phyloP scores from a whole-genome alignment of 1,140 invertebrate species.

The Bathynomus jamesi region DNA sequence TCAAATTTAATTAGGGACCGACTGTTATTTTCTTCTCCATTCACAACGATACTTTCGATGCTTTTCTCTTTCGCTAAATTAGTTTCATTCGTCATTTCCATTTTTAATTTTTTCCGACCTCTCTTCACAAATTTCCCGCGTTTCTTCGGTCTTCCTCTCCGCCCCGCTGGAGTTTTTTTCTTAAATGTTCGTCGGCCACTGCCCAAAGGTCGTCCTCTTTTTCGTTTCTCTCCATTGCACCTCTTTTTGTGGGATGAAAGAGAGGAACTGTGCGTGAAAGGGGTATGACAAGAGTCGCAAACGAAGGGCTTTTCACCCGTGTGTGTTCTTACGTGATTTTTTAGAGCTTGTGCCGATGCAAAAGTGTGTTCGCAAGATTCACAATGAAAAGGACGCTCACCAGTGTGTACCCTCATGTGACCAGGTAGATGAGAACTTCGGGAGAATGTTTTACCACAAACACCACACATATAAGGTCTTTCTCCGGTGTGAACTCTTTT shows the following conservation, averaged over 20 bases:
- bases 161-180: conserved; percentile 4
- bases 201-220: conserved; percentile 11
- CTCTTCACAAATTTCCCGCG: background rate
- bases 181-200: conserved; percentile 4
- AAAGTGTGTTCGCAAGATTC: conserved; percentile 5
- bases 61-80: background rate
- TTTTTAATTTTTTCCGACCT: conserved; percentile 11
- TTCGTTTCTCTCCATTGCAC: conserved; percentile 16
- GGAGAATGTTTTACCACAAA: conserved; percentile 12
- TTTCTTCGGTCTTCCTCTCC: conserved; percentile 10
- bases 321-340: conserved; percentile 13
- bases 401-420: conserved; percentile 13
- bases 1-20: background rate
- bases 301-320: conserved; percentile 12
- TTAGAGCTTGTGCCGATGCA: conserved; percentile 9
- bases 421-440: conserved; percentile 14
- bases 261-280: conserved; percentile 14
- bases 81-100: too few relatives aligned
- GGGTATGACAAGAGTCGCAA: conserved; percentile 2
- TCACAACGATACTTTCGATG: background rate
- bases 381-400: conserved; percentile 13
- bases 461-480: conserved; percentile 16
- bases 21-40: background rate
- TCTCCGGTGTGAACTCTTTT: conserved; percentile 17
- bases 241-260: conserved; percentile 18